Evolutionary conservation across 1,140 invertebrate species (phyloP).

Genomic region (Carposina sasakii): DNA sequence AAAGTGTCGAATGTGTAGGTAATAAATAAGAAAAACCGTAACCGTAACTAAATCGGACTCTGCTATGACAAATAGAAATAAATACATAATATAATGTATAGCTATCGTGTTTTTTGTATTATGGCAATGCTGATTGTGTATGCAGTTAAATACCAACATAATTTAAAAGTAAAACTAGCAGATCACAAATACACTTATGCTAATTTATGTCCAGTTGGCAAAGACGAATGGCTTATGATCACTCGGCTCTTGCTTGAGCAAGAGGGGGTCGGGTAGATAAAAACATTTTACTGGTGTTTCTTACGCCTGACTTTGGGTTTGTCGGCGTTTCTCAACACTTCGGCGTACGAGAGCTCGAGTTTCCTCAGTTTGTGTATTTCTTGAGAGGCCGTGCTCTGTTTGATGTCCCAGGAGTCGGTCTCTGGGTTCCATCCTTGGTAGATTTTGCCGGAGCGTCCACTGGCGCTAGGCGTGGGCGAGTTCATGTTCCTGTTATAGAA

Average conservation of each 20-base stretch:
- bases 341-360: slow-evolving; percentile 87
- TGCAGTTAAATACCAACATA: slow-evolving; percentile 44
- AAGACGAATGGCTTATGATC: slow-evolving; percentile 67
- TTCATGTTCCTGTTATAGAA: slow-evolving; percentile 76
- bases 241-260: slow-evolving; percentile 47
- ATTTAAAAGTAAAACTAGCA: slow-evolving; percentile 63
- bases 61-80: too few relatives aligned
- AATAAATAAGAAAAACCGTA: not conserved
- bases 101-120: slow-evolving; percentile 34
- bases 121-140: slow-evolving; percentile 62
- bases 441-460: slow-evolving; percentile 62
- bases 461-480: slow-evolving; percentile 69
- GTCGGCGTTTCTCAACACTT: slow-evolving; percentile 82
- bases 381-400: slow-evolving; percentile 83
- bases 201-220: slow-evolving; percentile 67
- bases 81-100: slow-evolving; percentile 27
- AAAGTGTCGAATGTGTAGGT: slow-evolving; percentile 1
- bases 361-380: slow-evolving; percentile 86
- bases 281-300: slow-evolving; percentile 63
- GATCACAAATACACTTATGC: slow-evolving; percentile 63
- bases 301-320: slow-evolving; percentile 67
- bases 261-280: slow-evolving; percentile 56
- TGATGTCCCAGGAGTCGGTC: slow-evolving; percentile 74
- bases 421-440: slow-evolving; percentile 70
- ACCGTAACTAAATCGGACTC: too few relatives aligned